A percentile compares a stretch with the other conserved stretches of the same genome.
Conservation (phyloP, 2,113 vertebrate species). For the Siphamia tubifer region DNA sequence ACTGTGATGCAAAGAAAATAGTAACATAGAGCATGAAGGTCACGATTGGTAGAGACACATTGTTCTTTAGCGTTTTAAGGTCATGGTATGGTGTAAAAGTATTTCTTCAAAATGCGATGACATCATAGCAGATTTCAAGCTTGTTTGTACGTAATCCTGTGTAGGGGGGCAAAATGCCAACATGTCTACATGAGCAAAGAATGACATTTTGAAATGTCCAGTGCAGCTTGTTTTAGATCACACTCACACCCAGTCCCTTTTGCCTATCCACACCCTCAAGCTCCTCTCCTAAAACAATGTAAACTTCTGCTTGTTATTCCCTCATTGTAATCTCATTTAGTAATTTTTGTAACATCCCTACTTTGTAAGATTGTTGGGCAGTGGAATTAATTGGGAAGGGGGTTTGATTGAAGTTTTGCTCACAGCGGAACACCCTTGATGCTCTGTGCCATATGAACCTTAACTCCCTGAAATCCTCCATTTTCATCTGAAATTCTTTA, state of each 20-base stretch:
- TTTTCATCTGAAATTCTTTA: not conserved
- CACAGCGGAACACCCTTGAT: not conserved
- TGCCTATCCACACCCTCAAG: constrained; percentile 29
- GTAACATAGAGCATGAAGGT: not conserved
- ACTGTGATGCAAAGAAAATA: too few species aligned
- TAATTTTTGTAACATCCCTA: constrained; percentile 2
- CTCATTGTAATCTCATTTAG: not conserved
- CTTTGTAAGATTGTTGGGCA: not conserved
- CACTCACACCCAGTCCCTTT: constrained; percentile 22
- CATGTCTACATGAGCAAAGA: not conserved
- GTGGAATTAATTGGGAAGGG: not conserved
- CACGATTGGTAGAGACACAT: not conserved
- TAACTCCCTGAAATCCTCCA: not conserved
- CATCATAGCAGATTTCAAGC: not conserved
- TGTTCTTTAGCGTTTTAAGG: not conserved
- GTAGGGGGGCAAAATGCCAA: not conserved
- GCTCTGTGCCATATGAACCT: not conserved
- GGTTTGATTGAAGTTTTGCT: not conserved
- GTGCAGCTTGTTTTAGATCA: constrained; percentile 4
- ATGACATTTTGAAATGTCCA: constrained; percentile 14
- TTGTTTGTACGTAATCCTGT: not conserved
- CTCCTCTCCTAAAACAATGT: constrained; percentile 15
- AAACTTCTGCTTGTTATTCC: constrained; percentile 21
- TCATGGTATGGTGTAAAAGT: not conserved
- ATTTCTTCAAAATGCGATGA: not conserved